phyloP scores from a whole-genome alignment of 2,113 vertebrate species.

The Lynx canadensis region DNA sequence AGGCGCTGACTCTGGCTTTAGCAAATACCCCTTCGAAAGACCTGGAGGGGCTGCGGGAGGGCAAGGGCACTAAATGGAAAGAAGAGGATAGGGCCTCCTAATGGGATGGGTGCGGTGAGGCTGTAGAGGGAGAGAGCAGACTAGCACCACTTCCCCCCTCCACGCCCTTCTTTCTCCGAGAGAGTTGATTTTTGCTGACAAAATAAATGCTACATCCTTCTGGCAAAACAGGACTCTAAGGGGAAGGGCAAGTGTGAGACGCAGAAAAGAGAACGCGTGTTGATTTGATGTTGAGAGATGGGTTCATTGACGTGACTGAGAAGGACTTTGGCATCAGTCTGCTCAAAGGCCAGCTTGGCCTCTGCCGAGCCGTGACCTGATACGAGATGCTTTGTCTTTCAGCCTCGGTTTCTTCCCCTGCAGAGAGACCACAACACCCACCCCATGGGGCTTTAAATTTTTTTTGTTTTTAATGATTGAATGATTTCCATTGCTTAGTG shows the following conservation, averaged over 20 bases:
- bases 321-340: background rate
- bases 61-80: background rate
- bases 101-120: background rate
- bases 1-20: background rate
- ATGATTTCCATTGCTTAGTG: background rate
- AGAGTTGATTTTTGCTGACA: background rate
- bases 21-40: background rate
- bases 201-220: background rate
- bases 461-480: slow-evolving; percentile 31
- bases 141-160: background rate
- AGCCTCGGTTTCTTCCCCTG: background rate
- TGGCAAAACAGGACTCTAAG: background rate
- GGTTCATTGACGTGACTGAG: background rate
- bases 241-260: background rate
- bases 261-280: background rate
- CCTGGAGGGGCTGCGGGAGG: background rate
- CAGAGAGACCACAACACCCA: background rate
- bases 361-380: background rate
- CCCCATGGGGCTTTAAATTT: background rate
- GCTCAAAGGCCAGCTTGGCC: background rate
- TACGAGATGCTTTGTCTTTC: background rate
- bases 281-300: background rate
- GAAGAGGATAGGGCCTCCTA: background rate
- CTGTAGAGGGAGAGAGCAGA: background rate
- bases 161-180: background rate